A percentile compares a stretch with the other conserved stretches of the same genome.
phyloP scores from a whole-genome alignment of 1,140 invertebrate genomes.

The Zelostemma sp. region DNA sequence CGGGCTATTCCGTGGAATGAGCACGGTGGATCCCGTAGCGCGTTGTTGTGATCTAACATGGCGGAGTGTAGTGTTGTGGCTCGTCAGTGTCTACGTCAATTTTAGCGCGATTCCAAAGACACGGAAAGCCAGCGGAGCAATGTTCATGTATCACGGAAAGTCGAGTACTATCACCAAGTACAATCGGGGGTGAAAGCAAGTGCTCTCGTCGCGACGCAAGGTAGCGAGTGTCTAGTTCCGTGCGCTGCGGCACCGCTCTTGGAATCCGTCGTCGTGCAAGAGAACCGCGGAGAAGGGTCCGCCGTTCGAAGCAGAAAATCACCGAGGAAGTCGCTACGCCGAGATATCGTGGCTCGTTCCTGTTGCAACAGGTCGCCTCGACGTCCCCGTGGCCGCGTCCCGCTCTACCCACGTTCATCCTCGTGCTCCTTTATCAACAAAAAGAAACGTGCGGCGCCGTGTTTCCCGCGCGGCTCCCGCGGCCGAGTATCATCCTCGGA shows the following conservation, averaged over 20 bases:
- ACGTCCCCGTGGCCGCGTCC: background rate
- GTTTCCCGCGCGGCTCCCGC: constrained; percentile 52
- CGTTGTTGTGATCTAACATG: constrained; percentile 71
- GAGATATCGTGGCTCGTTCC: background rate
- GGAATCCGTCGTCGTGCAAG: constrained; percentile 14
- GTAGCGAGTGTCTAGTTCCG: constrained; percentile 8
- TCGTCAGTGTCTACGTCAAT: constrained; percentile 66
- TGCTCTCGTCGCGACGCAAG: constrained; percentile 6
- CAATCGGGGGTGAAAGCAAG: background rate
- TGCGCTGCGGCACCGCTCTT: constrained; percentile 19
- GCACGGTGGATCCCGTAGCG: constrained; percentile 64
- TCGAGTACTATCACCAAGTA: constrained; percentile 6
- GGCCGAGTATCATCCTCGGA: constrained; percentile 14
- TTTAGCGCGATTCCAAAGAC: constrained; percentile 57
- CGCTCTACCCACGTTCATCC: background rate
- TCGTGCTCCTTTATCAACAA: constrained; percentile 8
- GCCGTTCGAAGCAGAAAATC: background rate
- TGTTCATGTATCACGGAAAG: constrained; percentile 34
- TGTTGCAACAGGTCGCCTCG: background rate
- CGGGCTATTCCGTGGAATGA: constrained; percentile 55
- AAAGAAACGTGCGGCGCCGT: constrained; percentile 6
- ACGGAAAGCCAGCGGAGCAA: constrained; percentile 38
- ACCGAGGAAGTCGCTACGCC: background rate
- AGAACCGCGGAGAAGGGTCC: constrained; percentile 16
- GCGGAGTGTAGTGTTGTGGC: constrained; percentile 70